Percentiles rank a stretch among this genome's conserved stretches.
These are phyloP conservation scores for Ichneumon xanthorius DNA, from an alignment of 2,888 invertebrate species.

Conservation along the genomic window DNA sequence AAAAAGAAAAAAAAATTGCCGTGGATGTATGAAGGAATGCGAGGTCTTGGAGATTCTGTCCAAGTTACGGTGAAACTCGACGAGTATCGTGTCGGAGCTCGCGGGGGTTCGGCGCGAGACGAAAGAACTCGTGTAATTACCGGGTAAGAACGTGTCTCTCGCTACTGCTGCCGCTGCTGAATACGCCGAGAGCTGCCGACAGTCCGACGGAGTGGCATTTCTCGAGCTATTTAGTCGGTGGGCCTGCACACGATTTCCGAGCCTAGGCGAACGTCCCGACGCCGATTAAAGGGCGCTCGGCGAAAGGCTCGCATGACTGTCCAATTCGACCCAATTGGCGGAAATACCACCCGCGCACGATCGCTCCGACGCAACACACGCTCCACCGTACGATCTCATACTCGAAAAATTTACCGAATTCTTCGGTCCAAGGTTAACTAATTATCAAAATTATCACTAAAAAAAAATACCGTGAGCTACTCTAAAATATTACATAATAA, in stretches of 20 bases:
- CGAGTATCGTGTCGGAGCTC: constrained; percentile 1
- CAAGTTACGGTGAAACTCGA: constrained; percentile 21
- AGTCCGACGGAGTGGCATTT: constrained; percentile 52
- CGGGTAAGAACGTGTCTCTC: constrained; percentile 57
- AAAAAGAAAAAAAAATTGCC: not conserved
- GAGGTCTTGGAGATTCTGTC: constrained; percentile 1
- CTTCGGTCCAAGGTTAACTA: constrained; percentile 41
- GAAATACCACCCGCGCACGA: constrained; percentile 71
- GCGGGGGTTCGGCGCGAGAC: constrained; percentile 36
- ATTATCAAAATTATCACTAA: constrained; percentile 10
- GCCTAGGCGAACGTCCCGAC: constrained; percentile 58
- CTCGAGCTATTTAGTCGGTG: constrained; percentile 38
- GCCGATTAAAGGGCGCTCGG: constrained; percentile 76
- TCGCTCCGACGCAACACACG: constrained; percentile 44
- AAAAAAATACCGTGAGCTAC: not conserved
- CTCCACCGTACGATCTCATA: constrained; percentile 31
- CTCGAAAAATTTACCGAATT: constrained; percentile 44
- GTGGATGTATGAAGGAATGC: constrained; percentile 39
- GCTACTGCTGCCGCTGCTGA: constrained; percentile 28
- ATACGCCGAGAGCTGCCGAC: constrained; percentile 33
- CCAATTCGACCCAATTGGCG: constrained; percentile 78
- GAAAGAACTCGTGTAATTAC: constrained; percentile 57
- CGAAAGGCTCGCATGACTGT: constrained; percentile 75
- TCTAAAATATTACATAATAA: not conserved
- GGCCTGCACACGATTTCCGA: constrained; percentile 52